These are phyloP conservation scores for Isichthys henryi DNA, from an alignment of 2,113 vertebrate genomes.

Conservation along the genomic window DNA sequence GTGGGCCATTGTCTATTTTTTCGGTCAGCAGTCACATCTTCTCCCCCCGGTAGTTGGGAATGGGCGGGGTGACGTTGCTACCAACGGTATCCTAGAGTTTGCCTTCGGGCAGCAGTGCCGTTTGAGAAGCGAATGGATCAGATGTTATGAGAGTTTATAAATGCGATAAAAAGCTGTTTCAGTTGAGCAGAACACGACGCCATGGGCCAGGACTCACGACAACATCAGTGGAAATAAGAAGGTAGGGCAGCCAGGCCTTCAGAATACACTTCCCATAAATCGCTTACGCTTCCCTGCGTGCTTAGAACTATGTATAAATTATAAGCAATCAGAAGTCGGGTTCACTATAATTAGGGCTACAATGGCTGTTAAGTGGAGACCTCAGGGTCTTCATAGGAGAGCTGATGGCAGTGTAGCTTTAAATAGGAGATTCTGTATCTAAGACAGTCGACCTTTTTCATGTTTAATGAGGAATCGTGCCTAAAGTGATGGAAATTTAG, in stretches of 20 bases:
- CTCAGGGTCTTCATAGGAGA: background rate
- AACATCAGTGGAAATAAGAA: background rate
- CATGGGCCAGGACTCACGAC: background rate
- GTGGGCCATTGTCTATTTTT: conserved; percentile 30
- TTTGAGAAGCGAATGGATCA: background rate
- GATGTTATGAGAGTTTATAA: background rate
- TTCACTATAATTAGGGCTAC: background rate
- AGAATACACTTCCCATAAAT: background rate
- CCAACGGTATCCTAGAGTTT: background rate
- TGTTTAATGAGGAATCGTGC: background rate
- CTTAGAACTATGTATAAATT: background rate
- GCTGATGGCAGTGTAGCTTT: background rate
- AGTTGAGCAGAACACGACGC: background rate
- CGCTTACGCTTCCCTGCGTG: background rate
- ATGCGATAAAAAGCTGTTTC: background rate
- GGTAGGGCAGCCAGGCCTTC: background rate
- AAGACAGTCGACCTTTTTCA: background rate
- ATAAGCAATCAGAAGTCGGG: background rate
- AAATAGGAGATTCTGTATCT: background rate
- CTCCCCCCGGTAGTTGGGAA: conserved; percentile 4
- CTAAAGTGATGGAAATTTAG: background rate
- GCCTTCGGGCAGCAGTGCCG: background rate
- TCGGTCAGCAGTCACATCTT: conserved; percentile 34
- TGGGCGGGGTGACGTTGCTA: background rate
- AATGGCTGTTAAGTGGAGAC: background rate